Evolutionary conservation across 2,797 vertebrate species (phyloP), one percentile per base, ranked within the genome.

Genomic region (Chanos chanos): DNA sequence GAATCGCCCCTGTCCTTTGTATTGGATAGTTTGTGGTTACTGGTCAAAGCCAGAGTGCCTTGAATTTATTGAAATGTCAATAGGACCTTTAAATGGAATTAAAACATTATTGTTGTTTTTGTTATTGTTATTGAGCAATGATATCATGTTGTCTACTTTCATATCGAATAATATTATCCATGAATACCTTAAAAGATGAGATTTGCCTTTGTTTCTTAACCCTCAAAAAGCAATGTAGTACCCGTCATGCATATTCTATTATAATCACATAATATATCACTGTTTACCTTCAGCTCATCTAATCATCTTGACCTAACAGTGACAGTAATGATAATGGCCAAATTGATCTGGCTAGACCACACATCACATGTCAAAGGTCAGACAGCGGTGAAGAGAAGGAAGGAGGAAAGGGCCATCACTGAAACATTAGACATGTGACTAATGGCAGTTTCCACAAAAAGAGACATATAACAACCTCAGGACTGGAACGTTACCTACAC

Each of bases 381-480:
- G 44, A 22, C 16, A 52, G 31, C 31, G 39, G 43, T 48, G 43
- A 50, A 59, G 44, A 54, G 28, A 15, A 18, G 21, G 12, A 41
- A 40, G 27, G 13, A 45, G 56, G 45, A 47, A 31, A 36, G 28
- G 34, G 49, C 59, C 64, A 63, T 66, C 53, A 63, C 31, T 7
- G 43, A 44, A 25, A 25, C 41, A 58, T 59, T 59, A 72, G 53
- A 47, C 39, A 27, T 30, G 16, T 48, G 49, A 63, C 34, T 39
- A 70, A 64, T 59, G 54, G 59, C 24, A 34, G 12, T 44, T 3
- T 13, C 18, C 28, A 40, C 24, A n/a, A n/a, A n/a, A n/a, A n/a
- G 16, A 54, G 24, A 33, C 34, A 39, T 47, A 58, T 68, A 60
- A 68, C 55, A 40, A 50, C 25, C 65, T 50, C 58, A 56, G 51